phyloP scores from a whole-genome alignment of 2,113 vertebrate species.

The Perccottus glenii region DNA sequence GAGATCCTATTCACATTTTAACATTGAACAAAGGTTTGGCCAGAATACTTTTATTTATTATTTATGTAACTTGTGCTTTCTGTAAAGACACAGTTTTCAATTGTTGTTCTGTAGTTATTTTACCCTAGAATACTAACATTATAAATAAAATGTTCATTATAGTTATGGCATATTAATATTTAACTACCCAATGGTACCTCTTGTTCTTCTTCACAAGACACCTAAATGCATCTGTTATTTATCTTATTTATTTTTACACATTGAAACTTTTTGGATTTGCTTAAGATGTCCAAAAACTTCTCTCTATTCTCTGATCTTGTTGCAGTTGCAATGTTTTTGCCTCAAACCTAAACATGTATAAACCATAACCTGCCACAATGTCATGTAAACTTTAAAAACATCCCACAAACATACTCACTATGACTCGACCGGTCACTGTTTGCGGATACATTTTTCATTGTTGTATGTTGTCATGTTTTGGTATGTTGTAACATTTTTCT shows the following conservation, averaged over 20 bases:
- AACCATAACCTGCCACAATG: background rate
- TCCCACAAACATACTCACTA: slow-evolving; percentile 14
- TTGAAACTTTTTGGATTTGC: too few relatives aligned
- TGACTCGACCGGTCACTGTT: too few relatives aligned
- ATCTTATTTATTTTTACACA: too few relatives aligned
- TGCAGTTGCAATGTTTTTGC: slow-evolving; percentile 27
- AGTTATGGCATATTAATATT: background rate
- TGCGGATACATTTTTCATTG: background rate
- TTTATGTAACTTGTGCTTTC: background rate
- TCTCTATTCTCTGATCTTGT: slow-evolving; percentile 28
- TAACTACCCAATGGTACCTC: too few relatives aligned
- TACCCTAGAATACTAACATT: background rate
- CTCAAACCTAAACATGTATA: slow-evolving; percentile 3
- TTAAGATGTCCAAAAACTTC: slow-evolving; percentile 13
- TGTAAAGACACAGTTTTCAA: background rate
- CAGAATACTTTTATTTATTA: background rate
- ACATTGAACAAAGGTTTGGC: background rate
- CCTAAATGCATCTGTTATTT: too few relatives aligned
- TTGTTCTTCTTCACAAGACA: too few relatives aligned
- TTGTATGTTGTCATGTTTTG: background rate
- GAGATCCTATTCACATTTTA: background rate
- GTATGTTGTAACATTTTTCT: background rate
- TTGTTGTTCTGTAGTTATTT: background rate
- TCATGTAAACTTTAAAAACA: too few relatives aligned
- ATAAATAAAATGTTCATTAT: slow-evolving; percentile 1